Conservation (phyloP, 2,113 vertebrate species). For the Polypterus bichir region DNA sequence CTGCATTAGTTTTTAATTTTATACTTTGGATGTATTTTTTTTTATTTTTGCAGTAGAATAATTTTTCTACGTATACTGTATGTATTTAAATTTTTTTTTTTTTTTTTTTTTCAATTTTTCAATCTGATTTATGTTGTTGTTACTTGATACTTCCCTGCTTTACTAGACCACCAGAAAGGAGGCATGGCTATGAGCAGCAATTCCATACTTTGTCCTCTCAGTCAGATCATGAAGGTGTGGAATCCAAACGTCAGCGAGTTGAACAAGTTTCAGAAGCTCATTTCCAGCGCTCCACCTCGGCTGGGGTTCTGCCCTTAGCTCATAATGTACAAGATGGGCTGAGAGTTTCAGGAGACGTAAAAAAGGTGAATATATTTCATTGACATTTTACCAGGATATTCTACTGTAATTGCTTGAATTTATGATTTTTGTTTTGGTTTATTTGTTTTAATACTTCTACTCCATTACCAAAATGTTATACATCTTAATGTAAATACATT, state of each 20-base stretch:
- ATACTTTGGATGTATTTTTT: no score
- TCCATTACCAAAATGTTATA: no score
- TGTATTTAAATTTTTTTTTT: no score
- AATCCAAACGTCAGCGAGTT: constrained; percentile 81
- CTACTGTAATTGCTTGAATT: not conserved
- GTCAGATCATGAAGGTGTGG: constrained; percentile 72
- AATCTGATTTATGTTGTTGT: no score
- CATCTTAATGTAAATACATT: no score
- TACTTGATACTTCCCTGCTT: no score
- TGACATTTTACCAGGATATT: not conserved
- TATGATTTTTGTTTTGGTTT: not conserved
- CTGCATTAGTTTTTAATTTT: no score
- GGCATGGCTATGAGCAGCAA: constrained; percentile 81
- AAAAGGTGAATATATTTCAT: constrained; percentile 62
- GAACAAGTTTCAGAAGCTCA: constrained; percentile 74
- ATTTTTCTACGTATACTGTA: no score
- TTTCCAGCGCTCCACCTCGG: constrained; percentile 57
- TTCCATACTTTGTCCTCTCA: constrained; percentile 66
- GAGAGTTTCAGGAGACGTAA: constrained; percentile 66
- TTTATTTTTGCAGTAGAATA: no score
- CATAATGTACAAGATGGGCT: constrained; percentile 76
- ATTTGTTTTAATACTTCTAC: no score
- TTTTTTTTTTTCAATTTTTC: no score
- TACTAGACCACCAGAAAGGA: constrained; percentile 82
- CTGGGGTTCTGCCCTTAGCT: constrained; percentile 60